A percentile compares a stretch with the other conserved stretches of the same genome.
Conservation (phyloP, 2,797 vertebrate genomes). For the Natrix natrix region DNA sequence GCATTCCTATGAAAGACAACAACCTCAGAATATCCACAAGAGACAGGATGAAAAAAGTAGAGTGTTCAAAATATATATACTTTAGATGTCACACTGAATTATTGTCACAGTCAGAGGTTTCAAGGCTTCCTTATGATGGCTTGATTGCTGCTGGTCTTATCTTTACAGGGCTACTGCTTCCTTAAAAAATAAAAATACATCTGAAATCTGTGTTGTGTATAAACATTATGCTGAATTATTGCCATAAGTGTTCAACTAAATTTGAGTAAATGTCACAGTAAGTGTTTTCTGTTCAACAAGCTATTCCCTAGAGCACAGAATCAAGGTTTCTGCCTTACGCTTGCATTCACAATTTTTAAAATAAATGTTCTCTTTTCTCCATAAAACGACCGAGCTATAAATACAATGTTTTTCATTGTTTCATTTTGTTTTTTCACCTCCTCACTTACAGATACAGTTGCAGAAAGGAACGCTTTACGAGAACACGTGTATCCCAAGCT, state of each 20-base stretch:
- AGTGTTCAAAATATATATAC: neutral
- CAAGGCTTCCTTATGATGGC: neutral
- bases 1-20: no score
- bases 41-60: no score
- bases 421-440: neutral
- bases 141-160: neutral
- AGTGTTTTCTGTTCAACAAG: neutral
- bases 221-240: neutral
- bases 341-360: constrained; percentile 4
- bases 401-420: constrained; percentile 25
- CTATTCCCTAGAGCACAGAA: neutral
- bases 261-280: constrained; percentile 13
- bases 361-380: neutral
- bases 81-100: neutral
- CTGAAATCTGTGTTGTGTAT: neutral
- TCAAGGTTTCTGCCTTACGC: neutral
- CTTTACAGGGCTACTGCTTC: neutral
- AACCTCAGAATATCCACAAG: no score
- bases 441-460: constrained; percentile 86
- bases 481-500: constrained; percentile 97
- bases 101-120: no score
- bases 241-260: neutral
- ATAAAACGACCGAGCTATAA: constrained; percentile 4
- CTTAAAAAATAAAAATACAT: neutral
- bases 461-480: constrained; percentile 91